A percentile compares a stretch with the other conserved stretches of the same genome.
phyloP scores from a whole-genome alignment of 2,888 invertebrate genomes.

The Linnaemya vulpina region DNA sequence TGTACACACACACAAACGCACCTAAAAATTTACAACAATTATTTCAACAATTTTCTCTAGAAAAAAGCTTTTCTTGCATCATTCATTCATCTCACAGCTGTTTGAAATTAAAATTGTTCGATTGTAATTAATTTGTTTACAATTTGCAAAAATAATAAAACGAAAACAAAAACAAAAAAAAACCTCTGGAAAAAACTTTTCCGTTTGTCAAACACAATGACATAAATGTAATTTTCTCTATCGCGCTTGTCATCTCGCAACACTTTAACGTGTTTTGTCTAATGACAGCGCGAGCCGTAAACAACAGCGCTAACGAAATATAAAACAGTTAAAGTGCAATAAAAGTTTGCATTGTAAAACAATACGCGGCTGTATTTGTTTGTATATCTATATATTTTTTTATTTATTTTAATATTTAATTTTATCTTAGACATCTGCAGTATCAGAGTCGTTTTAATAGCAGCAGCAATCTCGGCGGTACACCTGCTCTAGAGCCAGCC shows the following conservation, averaged over 20 bases:
- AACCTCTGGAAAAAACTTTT: conserved; percentile 50
- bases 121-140: conserved; percentile 66
- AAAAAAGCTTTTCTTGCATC: not conserved
- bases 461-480: conserved; percentile 18
- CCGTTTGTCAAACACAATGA: conserved; percentile 60
- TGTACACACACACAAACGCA: no score
- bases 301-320: conserved; percentile 34
- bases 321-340: conserved; percentile 59
- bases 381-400: not conserved
- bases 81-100: not conserved
- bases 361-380: conserved; percentile 35
- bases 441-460: conserved; percentile 41
- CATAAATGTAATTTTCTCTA: conserved; percentile 65
- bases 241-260: conserved; percentile 56
- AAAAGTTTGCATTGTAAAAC: conserved; percentile 51
- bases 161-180: not conserved
- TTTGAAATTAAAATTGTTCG: conserved; percentile 9
- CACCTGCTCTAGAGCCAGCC: conserved; percentile 62
- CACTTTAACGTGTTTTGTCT: conserved; percentile 49
- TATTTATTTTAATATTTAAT: not conserved
- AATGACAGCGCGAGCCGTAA: conserved; percentile 22
- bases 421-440: conserved; percentile 63
- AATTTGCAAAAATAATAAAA: conserved; percentile 43
- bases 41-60: not conserved
- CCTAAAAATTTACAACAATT: no score